Base-by-base conservation (phyloP, 2,797 vertebrate genomes). In the Sebastiscus tertius region DNA sequence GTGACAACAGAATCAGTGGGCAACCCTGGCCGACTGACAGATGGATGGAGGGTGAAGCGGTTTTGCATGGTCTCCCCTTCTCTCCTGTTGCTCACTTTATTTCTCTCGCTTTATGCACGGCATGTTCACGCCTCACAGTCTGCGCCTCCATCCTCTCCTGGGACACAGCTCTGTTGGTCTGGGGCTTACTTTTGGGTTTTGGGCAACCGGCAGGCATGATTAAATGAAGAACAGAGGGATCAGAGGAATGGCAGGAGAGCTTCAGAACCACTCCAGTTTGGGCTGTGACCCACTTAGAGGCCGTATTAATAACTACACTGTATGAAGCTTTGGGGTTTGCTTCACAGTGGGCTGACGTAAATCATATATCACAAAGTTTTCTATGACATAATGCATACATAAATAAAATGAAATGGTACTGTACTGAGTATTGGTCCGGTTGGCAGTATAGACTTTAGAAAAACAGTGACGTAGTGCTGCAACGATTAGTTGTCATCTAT, bases 221-320 rank as follows among this genome's bases (percentile, higher is more conserved):
- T 91, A 88, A 84, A 87, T 74, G 77, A 78, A 82, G 71, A 84
- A 78, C 69, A 83, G 80, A 87, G 72, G 86, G 74, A 85, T 83
- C 64, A 80, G 79, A 80, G 74, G 65, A 56, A 72, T 75, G 79
- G 70, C 80, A 82, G 76, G 62, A 52, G 54, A 76, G 75, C 66
- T 77, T 69, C 80, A 80, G 84, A 82, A 74, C 34, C 55, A 33
- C 75, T 82, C 60, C 55, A 71, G 56, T 66, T 75, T 84, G 72
- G 16, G 66, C 65, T 69, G 68, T 60, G 88, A 92, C 90, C 90
- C 88, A 90, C 78, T 90, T 89, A 84, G 58, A 83, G 58, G 62
- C 72, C 2, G 9, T 46, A 82, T 90, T 88, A 83, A 87, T 84
- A 87, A 83, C 85, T 10, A 24, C 42, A 9, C 46, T 8, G 54